phyloP scores from a whole-genome alignment of 1,140 invertebrate species.

The Saxidomus purpurata region DNA sequence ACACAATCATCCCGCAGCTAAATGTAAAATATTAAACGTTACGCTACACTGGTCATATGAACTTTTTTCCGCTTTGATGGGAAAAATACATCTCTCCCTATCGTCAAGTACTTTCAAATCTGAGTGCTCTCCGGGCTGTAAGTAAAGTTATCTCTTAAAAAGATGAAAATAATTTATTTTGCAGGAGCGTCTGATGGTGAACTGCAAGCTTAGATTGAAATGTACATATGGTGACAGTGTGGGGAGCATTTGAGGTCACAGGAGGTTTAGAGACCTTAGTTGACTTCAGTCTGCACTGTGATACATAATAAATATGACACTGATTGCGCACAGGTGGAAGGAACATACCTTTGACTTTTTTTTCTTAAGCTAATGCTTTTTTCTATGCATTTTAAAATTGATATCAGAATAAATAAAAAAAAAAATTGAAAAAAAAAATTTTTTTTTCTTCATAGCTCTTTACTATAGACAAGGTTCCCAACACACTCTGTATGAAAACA shows the following conservation, averaged over 20 bases:
- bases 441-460: too few species aligned
- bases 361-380: too few species aligned
- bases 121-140: background rate
- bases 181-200: background rate
- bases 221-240: background rate
- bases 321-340: too few species aligned
- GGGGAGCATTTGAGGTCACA: slow-evolving; percentile 1
- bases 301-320: slow-evolving; percentile 33
- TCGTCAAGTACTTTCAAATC: background rate
- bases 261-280: slow-evolving; percentile 31
- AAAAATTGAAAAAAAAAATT: too few species aligned
- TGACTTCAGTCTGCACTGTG: background rate
- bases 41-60: slow-evolving; percentile 35
- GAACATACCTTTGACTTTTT: too few species aligned
- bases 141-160: background rate
- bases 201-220: background rate
- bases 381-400: too few species aligned
- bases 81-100: background rate
- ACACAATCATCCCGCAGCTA: background rate
- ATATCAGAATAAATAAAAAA: too few species aligned
- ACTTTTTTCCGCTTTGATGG: background rate
- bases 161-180: slow-evolving; percentile 14
- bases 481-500: too few species aligned
- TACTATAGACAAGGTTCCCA: too few species aligned
- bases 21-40: slow-evolving; percentile 40